Conservation (phyloP, 2,113 vertebrate genomes). For the Myrmecophaga tridactyla region DNA sequence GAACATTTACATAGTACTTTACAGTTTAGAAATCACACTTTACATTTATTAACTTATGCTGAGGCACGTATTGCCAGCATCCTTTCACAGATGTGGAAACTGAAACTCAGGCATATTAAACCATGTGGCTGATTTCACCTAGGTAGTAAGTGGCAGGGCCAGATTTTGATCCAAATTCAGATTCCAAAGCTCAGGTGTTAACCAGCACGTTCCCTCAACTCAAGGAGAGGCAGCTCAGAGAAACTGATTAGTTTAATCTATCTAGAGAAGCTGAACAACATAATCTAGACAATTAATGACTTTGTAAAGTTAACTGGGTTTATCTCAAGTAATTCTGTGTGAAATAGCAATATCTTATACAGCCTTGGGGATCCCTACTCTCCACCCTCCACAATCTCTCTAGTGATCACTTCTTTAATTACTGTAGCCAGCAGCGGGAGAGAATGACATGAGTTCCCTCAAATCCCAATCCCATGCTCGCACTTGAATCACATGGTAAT, state of each 20-base stretch:
- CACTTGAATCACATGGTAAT: neutral
- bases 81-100: slow-evolving; percentile 38
- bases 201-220: neutral
- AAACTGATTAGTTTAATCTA: neutral
- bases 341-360: neutral
- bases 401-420: neutral
- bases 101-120: neutral
- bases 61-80: neutral
- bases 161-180: slow-evolving; percentile 27
- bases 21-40: slow-evolving; percentile 28
- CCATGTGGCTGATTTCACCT: neutral
- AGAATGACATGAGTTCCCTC: neutral
- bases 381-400: neutral
- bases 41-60: neutral
- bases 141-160: neutral
- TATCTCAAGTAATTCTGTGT: neutral
- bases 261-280: neutral
- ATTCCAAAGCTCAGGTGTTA: neutral
- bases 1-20: neutral
- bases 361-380: neutral
- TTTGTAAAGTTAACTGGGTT: neutral
- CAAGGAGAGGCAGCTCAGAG: neutral
- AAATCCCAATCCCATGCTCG: neutral
- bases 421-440: neutral
- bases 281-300: neutral